Evolutionary conservation across 1,140 invertebrate species (phyloP).

Genomic region (Ruditapes philippinarum): DNA sequence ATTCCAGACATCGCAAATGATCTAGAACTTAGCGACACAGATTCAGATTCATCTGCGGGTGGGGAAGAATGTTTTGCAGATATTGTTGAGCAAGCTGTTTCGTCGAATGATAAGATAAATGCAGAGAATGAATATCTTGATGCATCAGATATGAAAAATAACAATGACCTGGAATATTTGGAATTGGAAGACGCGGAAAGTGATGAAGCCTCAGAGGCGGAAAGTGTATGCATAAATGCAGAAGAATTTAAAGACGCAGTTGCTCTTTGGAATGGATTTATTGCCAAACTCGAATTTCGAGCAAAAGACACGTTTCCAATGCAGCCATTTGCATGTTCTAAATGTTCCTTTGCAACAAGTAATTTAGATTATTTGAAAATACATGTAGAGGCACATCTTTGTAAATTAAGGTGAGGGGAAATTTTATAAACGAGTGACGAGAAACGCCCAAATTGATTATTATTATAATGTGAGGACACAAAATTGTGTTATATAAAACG

Average conservation of each 20-base stretch:
- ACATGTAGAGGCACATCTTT: slow-evolving; percentile 20
- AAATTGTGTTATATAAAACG: too few species aligned
- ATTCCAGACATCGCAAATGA: background rate
- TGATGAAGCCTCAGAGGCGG: background rate
- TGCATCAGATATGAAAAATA: background rate
- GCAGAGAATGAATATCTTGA: background rate
- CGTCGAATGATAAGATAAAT: background rate
- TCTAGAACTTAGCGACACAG: background rate
- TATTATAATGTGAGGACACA: too few species aligned
- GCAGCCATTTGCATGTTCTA: slow-evolving; percentile 33
- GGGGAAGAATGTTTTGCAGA: background rate
- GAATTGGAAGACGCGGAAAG: background rate
- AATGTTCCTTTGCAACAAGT: slow-evolving; percentile 12
- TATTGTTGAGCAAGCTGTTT: background rate
- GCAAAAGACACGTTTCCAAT: background rate
- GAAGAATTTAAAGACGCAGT: background rate
- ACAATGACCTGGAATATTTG: background rate
- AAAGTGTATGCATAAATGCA: background rate
- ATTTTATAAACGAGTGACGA: too few species aligned
- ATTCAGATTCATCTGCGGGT: background rate
- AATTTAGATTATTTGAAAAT: background rate
- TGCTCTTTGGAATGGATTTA: background rate
- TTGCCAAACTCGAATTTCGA: background rate
- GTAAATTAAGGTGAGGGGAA: background rate
- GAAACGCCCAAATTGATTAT: too few species aligned